Percentiles rank a stretch among this genome's conserved stretches.
Evolutionary conservation across 2,888 invertebrate genomes (phyloP).

Genomic region (Cylloceria caligata): DNA sequence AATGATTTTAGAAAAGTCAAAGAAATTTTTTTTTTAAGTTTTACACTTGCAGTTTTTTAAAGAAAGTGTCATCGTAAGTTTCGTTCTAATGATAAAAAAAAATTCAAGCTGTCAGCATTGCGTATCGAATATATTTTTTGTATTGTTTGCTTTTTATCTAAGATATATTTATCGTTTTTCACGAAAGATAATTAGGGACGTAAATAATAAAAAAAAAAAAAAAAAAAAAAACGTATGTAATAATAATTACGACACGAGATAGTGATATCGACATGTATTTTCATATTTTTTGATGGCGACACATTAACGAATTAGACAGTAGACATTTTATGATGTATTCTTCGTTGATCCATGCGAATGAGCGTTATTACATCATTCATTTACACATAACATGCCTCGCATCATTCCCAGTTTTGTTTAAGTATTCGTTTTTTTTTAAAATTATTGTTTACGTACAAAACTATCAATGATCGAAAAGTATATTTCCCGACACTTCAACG

Average conservation of each 20-base stretch:
- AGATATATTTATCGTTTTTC: conserved; percentile 42
- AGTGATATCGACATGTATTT: conserved; percentile 52
- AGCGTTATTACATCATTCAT: conserved; percentile 6
- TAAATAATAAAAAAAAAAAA: too few relatives aligned
- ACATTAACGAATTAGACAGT: conserved; percentile 34
- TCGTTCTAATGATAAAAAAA: conserved; percentile 9
- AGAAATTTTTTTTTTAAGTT: too few relatives aligned
- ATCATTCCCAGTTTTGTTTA: conserved; percentile 1
- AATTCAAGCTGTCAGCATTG: conserved; percentile 53
- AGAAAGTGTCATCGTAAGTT: neutral
- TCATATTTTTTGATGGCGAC: conserved; percentile 64
- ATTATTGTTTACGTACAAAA: conserved; percentile 18
- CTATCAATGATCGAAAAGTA: conserved; percentile 14
- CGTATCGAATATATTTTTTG: conserved; percentile 19
- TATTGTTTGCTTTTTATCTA: conserved; percentile 6
- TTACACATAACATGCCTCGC: conserved; percentile 23
- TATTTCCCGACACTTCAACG: conserved; percentile 9
- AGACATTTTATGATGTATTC: conserved; percentile 41
- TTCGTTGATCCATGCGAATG: conserved; percentile 40
- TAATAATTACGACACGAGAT: conserved; percentile 42
- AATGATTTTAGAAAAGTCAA: neutral
- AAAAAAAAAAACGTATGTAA: conserved; percentile 24
- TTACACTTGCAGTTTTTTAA: conserved; percentile 10
- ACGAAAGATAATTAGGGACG: conserved; percentile 39
- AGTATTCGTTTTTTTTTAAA: conserved; percentile 4